Conservation (phyloP, 2,797 vertebrate species). For the Mallotus villosus region DNA sequence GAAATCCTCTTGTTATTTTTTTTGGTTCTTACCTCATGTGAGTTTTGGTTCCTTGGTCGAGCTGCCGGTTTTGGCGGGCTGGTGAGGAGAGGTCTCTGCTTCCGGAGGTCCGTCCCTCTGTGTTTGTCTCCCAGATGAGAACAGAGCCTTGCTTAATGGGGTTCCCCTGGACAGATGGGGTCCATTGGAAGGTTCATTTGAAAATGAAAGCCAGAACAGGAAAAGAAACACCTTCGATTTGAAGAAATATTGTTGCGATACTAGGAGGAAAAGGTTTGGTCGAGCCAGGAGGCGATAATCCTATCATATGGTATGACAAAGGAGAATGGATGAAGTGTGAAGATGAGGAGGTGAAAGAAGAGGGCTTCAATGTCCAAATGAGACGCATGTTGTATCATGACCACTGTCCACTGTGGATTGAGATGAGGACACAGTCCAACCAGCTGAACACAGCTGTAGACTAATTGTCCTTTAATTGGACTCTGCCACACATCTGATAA, state of each 20-base stretch:
- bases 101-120: conserved; percentile 19
- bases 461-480: not conserved
- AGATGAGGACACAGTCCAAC: not conserved
- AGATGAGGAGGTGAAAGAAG: conserved; percentile 50
- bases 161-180: conserved; percentile 83
- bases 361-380: conserved; percentile 22
- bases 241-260: no score
- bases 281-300: no score
- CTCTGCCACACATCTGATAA: not conserved
- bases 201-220: conserved; percentile 69
- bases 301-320: no score
- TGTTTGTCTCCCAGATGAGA: conserved; percentile 65
- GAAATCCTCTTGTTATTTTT: conserved; percentile 93
- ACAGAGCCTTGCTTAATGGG: conserved; percentile 78
- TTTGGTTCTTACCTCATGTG: conserved; percentile 60
- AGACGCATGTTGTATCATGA: not conserved
- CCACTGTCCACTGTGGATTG: not conserved
- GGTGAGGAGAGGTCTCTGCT: not conserved
- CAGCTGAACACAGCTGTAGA: not conserved
- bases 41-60: conserved; percentile 64
- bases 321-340: no score
- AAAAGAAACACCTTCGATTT: conserved; percentile 16
- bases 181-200: conserved; percentile 85
- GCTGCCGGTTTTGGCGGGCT: conserved; percentile 8
- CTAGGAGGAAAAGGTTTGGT: no score